Evolutionary conservation across 2,113 vertebrate species (phyloP).

Genomic region (Podocnemis expansa): DNA sequence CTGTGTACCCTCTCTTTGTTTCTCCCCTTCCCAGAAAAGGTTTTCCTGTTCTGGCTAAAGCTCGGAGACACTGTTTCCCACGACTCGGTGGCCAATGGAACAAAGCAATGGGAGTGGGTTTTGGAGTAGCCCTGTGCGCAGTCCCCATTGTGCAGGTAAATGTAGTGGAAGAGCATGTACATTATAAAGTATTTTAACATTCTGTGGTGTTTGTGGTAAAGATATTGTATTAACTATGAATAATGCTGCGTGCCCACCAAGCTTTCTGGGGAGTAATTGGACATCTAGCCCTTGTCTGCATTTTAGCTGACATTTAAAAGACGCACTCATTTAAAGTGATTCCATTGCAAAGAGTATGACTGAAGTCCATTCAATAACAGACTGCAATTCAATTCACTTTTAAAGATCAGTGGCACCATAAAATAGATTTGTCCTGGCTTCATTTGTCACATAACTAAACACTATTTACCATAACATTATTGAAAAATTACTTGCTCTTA

Average conservation of each 20-base stretch:
- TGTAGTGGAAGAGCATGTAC: fast-evolving
- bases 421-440: neutral
- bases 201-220: neutral
- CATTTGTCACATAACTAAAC: neutral
- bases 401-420: neutral
- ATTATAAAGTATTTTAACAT: fast-evolving
- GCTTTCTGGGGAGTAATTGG: neutral
- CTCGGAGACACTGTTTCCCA: neutral
- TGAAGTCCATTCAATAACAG: neutral
- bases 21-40: constrained; percentile 42
- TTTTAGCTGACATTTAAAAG: neutral
- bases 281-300: neutral
- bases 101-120: constrained; percentile 56
- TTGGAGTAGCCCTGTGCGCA: constrained; percentile 77
- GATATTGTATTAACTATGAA: neutral
- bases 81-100: constrained; percentile 54
- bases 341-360: neutral
- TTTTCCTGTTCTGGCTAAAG: neutral
- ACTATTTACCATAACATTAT: neutral
- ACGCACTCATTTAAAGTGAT: neutral
- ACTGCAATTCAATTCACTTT: neutral
- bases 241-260: neutral
- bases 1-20: neutral
- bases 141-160: constrained; percentile 79
- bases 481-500: neutral